These are phyloP conservation scores for Nasonia giraulti DNA, from an alignment of 1,140 invertebrate species.

Conservation along the genomic window DNA sequence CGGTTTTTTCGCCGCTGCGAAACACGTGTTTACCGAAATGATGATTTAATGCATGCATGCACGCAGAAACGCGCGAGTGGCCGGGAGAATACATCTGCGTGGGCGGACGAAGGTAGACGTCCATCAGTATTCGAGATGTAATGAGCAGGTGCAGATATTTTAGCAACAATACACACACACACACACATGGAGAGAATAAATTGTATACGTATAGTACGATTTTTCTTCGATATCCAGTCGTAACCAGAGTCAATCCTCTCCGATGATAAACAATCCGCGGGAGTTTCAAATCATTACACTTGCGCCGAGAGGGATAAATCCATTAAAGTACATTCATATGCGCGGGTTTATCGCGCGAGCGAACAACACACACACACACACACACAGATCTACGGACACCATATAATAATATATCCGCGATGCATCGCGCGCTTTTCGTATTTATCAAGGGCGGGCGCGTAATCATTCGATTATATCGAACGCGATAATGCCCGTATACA, in stretches of 20 bases:
- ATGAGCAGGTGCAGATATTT: background rate
- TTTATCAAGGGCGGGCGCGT: slow-evolving; percentile 16
- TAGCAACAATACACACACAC: too few species aligned
- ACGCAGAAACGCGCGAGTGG: too few species aligned
- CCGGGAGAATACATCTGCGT: background rate
- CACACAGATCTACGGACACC: too few species aligned
- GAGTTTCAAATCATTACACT: background rate
- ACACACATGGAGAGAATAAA: too few species aligned
- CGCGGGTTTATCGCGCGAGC: too few species aligned
- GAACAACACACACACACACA: too few species aligned
- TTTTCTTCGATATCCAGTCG: background rate
- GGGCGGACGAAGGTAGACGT: too few species aligned
- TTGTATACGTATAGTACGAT: background rate
- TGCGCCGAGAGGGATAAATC: background rate
- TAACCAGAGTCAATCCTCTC: background rate
- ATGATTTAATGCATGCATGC: slow-evolving; percentile 21
- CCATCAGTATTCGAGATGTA: background rate
- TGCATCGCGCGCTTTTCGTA: slow-evolving; percentile 5
- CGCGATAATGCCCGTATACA: background rate
- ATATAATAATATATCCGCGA: background rate
- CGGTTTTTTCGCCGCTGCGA: background rate
- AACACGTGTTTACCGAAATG: slow-evolving; percentile 16
- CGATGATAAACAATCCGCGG: background rate
- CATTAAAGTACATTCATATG: background rate
- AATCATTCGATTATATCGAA: slow-evolving; percentile 38